A percentile compares a stretch with the other conserved stretches of the same genome.
These are phyloP conservation scores for Seriola dumerili DNA, from an alignment of 2,113 vertebrate genomes.

Conservation along the genomic window DNA sequence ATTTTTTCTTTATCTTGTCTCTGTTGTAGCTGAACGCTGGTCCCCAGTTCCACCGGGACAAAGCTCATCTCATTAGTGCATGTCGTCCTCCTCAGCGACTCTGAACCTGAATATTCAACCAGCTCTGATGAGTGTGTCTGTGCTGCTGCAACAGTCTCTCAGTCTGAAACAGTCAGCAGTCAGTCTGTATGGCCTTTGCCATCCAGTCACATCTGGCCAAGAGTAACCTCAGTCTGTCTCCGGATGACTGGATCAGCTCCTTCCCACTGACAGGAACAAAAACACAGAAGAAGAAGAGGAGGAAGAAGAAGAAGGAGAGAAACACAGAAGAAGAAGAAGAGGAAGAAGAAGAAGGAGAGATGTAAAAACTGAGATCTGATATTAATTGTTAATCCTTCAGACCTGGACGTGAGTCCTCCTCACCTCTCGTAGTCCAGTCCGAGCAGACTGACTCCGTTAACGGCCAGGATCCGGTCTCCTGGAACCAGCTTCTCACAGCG, in stretches of 20 bases:
- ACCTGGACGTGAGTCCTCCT: neutral
- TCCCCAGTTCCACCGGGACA: neutral
- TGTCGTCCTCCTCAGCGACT: neutral
- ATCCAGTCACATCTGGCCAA: constrained; percentile 74
- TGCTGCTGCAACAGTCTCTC: constrained; percentile 1
- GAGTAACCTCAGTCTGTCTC: constrained; percentile 79
- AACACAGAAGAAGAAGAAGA: neutral
- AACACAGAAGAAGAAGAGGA: neutral
- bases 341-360: neutral
- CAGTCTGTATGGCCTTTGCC: constrained; percentile 49
- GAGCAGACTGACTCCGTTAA: constrained; percentile 84
- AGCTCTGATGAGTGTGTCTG: neutral
- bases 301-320: neutral
- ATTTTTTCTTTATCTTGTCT: too few species aligned
- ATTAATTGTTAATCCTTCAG: neutral
- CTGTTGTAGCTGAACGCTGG: constrained; percentile 2
- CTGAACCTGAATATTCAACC: neutral
- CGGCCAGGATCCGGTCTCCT: constrained; percentile 85
- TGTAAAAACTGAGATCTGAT: neutral
- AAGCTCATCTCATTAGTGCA: constrained; percentile 30
- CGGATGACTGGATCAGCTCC: constrained; percentile 83
- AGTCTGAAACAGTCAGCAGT: constrained; percentile 56
- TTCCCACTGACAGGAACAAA: constrained; percentile 72
- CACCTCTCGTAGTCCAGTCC: constrained; percentile 82
- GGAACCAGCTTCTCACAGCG: constrained; percentile 72